These are phyloP conservation scores for Parazoanthus swiftii DNA, from an alignment of 92 coral and sea anemone species.

Conservation along the genomic window DNA sequence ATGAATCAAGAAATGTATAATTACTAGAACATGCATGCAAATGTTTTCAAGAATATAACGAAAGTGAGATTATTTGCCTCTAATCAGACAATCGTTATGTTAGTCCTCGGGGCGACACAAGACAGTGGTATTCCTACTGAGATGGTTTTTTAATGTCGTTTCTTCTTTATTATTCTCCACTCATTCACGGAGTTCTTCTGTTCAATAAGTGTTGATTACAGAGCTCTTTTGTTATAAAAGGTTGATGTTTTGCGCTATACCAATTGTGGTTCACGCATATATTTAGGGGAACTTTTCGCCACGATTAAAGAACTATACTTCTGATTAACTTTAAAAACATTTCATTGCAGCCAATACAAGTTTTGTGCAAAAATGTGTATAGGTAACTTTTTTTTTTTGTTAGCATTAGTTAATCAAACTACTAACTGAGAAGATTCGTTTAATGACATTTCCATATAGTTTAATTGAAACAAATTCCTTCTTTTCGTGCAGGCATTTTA, in stretches of 20 bases:
- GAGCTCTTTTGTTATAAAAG: no score
- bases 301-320: not conserved
- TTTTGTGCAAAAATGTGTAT: no score
- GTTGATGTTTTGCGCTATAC: not conserved
- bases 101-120: not conserved
- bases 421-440: no score
- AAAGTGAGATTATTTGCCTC: not conserved
- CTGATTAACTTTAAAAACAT: not conserved
- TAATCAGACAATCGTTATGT: not conserved
- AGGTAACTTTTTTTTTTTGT: not conserved
- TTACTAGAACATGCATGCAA: not conserved
- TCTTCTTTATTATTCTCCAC: no score
- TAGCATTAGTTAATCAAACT: no score
- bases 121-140: not conserved
- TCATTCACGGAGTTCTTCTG: no score
- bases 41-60: not conserved
- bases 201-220: no score
- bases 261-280: no score
- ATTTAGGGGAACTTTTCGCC: not conserved
- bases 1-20: no score
- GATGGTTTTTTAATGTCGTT: not conserved
- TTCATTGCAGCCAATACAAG: not conserved
- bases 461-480: not conserved
- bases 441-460: no score
- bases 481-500: not conserved